Evolutionary conservation across 2,888 invertebrate species (phyloP), one percentile per base, ranked within the genome.

Genomic region (Eupeodes luniger): DNA sequence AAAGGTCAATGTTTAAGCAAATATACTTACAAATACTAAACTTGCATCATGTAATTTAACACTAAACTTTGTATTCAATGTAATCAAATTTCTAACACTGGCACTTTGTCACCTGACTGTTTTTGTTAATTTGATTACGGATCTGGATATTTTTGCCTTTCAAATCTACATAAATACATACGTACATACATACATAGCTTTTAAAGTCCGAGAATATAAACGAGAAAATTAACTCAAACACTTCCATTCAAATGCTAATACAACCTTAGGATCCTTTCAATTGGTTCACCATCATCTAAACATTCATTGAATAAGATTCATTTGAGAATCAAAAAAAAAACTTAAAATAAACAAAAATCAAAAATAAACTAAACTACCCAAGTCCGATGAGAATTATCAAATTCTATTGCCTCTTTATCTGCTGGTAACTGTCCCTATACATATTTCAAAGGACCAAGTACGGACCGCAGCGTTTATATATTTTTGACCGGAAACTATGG

Each of bases 401-500:
- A 59, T 44, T 62, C 40, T 62, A 62, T 40, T 40, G 16, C 40
- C 62, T 11, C 11, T 62, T 62, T 59, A 57, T 57, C 12, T 57
- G 36, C n/a, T 14, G 14, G 51, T 7, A 1, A 27, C 27, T 40
- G 62, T 62, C 10, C 62, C 40, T 62, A 11, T 16, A 40, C 40
- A 40, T 9, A 40, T 40, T 40, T 9, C 40, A 51, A 27, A 61
- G n/a, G n/a, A 40, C 62, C 6, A 53, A 16, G 5, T 7, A 7
- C 34, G 59, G 4, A 36, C n/a, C n/a, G n/a, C 3, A 11, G 19
- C 57, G 7, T 49, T 66, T 66, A 66, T 66, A 27, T 27, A 19
- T 66, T 47, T 16, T 2, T 44, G 47, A 66, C 49, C 27, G 66
- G 66, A 69, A 36, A 53, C 47, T 49, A 66, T 49, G 36, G 53